Evolutionary conservation across 2,888 invertebrate genomes (phyloP).

Genomic region (Troides oblongomaculatus): DNA sequence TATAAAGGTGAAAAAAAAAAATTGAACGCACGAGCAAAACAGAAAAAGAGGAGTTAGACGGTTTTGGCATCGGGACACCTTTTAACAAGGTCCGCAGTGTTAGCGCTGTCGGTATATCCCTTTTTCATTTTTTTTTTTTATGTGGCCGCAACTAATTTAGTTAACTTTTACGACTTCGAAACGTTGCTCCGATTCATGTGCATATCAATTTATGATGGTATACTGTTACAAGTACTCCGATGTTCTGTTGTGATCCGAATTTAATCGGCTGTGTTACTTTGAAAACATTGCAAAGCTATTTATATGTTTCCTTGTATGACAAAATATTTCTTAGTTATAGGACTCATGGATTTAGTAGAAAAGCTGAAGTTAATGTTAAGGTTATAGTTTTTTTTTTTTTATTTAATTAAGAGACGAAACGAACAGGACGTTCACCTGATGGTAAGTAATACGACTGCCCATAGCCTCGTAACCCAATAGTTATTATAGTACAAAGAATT

Average conservation of each 20-base stretch:
- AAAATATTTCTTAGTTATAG: too few relatives aligned
- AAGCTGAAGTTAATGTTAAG: too few relatives aligned
- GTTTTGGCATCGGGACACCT: conserved; percentile 41
- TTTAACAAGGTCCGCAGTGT: conserved; percentile 42
- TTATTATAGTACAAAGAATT: too few relatives aligned
- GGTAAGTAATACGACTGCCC: too few relatives aligned
- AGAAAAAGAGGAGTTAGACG: conserved; percentile 35
- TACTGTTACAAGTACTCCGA: conserved; percentile 7
- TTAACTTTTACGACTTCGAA: conserved; percentile 29
- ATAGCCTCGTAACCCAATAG: too few relatives aligned
- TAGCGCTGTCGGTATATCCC: conserved; percentile 31
- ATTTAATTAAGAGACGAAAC: too few relatives aligned
- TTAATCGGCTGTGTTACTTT: conserved; percentile 5
- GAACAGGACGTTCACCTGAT: too few relatives aligned
- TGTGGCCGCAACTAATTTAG: conserved; percentile 29
- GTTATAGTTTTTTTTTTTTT: too few relatives aligned
- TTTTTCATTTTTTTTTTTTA: conserved; percentile 25
- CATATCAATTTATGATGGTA: conserved; percentile 26
- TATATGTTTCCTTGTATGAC: too few relatives aligned
- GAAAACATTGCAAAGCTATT: too few relatives aligned
- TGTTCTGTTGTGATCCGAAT: conserved; percentile 25
- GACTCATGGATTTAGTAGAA: too few relatives aligned
- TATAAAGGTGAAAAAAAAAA: conserved; percentile 29
- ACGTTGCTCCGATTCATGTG: conserved; percentile 20
- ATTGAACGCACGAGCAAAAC: conserved; percentile 26